phyloP scores from a whole-genome alignment of 2,113 vertebrate species.

The Sorex fumeus region DNA sequence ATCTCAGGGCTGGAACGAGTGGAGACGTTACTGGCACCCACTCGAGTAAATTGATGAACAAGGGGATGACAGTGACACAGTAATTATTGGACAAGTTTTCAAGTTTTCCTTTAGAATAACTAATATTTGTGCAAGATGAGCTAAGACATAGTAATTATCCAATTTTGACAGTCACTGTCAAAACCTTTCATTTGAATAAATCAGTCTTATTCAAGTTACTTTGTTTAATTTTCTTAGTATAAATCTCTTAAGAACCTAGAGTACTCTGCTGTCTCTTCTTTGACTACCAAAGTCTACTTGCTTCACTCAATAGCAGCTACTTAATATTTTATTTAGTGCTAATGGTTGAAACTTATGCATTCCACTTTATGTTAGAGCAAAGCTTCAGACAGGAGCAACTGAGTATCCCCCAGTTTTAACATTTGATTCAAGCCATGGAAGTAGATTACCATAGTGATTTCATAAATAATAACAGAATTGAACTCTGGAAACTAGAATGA shows the following conservation, averaged over 20 bases:
- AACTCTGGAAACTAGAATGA: neutral
- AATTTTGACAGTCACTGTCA: neutral
- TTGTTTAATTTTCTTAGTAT: neutral
- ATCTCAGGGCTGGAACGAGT: no score
- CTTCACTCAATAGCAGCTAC: neutral
- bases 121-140: conserved; percentile 22
- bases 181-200: neutral
- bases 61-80: no score
- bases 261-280: neutral
- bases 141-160: conserved; percentile 30
- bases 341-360: neutral
- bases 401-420: conserved; percentile 4
- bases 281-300: neutral
- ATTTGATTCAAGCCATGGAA: conserved; percentile 20
- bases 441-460: neutral
- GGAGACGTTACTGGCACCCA: no score
- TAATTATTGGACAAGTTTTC: conserved; percentile 35
- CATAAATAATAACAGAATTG: neutral
- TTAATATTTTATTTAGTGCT: neutral
- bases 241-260: neutral
- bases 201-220: conserved; percentile 21
- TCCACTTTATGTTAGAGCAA: conserved; percentile 1
- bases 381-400: neutral
- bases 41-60: no score
- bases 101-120: conserved; percentile 15